A percentile compares a stretch with the other conserved stretches of the same genome.
These are phyloP conservation scores for Rhaphigaster nebulosa DNA, from an alignment of 2,888 invertebrate species.

Conservation along the genomic window DNA sequence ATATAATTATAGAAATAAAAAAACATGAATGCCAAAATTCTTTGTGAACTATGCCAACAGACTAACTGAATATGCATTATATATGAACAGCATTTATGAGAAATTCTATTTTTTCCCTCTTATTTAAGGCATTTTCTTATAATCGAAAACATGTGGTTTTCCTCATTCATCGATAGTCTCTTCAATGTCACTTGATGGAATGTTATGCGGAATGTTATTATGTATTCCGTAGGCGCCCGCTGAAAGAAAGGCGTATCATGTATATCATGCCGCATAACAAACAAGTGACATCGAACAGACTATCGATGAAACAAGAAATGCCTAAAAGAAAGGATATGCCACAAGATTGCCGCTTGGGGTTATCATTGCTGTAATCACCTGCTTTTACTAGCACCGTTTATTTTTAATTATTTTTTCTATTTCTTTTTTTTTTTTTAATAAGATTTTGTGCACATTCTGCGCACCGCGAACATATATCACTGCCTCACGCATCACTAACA, in stretches of 20 bases:
- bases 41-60: neutral
- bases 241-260: neutral
- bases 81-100: neutral
- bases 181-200: neutral
- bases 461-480: constrained; percentile 27
- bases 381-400: constrained; percentile 16
- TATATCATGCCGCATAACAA: neutral
- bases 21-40: neutral
- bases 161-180: neutral
- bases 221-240: neutral
- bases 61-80: neutral
- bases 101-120: neutral
- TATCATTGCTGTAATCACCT: neutral
- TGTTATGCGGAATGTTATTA: neutral
- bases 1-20: too few species aligned
- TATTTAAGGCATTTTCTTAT: neutral
- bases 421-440: neutral
- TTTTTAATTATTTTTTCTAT: neutral
- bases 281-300: neutral
- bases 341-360: neutral
- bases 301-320: neutral
- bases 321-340: neutral
- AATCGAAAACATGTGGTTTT: neutral
- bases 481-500: constrained; percentile 18
- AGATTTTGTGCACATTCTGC: constrained; percentile 5